A percentile compares a stretch with the other conserved stretches of the same genome.
Conservation (phyloP, 2,888 invertebrate genomes). For the Dromius quadrimaculatus region DNA sequence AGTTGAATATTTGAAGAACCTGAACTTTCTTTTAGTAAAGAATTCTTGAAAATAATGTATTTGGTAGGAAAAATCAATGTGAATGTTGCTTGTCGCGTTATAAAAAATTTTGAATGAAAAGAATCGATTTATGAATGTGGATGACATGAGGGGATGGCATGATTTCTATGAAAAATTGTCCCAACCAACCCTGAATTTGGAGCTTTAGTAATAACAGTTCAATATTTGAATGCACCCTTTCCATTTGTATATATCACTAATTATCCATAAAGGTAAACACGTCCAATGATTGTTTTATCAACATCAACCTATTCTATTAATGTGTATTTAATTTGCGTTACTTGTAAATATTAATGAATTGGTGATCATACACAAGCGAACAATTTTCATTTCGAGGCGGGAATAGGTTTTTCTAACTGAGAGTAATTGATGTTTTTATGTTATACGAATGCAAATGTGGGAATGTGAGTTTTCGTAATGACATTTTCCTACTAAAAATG, state of each 20-base stretch:
- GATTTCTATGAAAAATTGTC: too few relatives aligned
- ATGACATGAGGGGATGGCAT: too few relatives aligned
- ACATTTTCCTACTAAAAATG: conserved; percentile 1
- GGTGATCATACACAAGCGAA: conserved; percentile 8
- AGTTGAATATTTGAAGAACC: too few relatives aligned
- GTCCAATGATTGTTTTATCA: conserved; percentile 21
- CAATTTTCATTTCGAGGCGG: conserved; percentile 21
- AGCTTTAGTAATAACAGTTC: too few relatives aligned
- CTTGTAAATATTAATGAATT: conserved; percentile 43
- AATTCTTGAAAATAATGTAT: too few relatives aligned
- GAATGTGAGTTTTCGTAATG: background rate
- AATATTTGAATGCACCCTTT: too few relatives aligned
- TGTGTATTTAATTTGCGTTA: conserved; percentile 41
- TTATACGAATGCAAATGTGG: conserved; percentile 16
- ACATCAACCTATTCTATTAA: conserved; percentile 28
- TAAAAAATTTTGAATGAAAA: too few relatives aligned
- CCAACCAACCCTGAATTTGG: too few relatives aligned
- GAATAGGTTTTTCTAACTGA: conserved; percentile 25
- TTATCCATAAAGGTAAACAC: conserved; percentile 5
- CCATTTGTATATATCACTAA: conserved; percentile 27
- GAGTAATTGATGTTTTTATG: conserved; percentile 14
- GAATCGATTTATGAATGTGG: too few relatives aligned
- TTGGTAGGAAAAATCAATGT: too few relatives aligned
- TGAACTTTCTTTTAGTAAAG: too few relatives aligned
- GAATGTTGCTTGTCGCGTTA: too few relatives aligned